Evolutionary conservation across 1,140 invertebrate species (phyloP), one percentile per base, ranked within the genome.

Genomic region (Oryzaephilus surinamensis): DNA sequence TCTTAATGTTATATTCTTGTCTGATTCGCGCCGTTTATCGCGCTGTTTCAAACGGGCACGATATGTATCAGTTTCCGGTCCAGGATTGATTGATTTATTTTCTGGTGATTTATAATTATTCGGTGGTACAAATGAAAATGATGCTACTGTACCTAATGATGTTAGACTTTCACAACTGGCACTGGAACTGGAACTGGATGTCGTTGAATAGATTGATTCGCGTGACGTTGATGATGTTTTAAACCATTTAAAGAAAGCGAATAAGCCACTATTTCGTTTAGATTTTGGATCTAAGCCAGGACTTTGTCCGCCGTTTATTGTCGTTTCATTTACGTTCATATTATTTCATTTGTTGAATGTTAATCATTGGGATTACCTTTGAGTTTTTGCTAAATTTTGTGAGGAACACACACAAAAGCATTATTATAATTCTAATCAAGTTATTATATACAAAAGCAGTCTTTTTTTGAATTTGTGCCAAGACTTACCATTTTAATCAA

Each of bases 51-150:
- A 66, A 32, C 77, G 66, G 17, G 71, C 72, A 28, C 70, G 66
- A 51, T 77, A 74, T 0, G 73, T 73, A 41, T 74, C 69, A 3
- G 73, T 73, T 29, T 72, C 66, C 1, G 74, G 71, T 8, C 62
- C 64, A 3, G 57, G 52, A 12, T 63, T 50, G 38, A 73, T 60
- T 49, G 55, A 48, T 52, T 63, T 57, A 24, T 24, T 24, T n/a
- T 50, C 68, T 44, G 23, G 52, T 46, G 26, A 61, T 40, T 52
- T 51, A 50, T 71, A 71, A 17, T 61, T 55, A 13, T 60, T 55
- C 3, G 74, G 71, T n/a, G 67, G 57, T 32, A 78, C 57, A 52
- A 79, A 84, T 5, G 78, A 72, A 55, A 85, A 84, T 49, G 79
- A 82, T 5, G 69, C 73, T 0, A 75, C 76, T 0, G 79, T 81